These are phyloP conservation scores for Tortrix viridana DNA, from an alignment of 2,888 invertebrate species.

Conservation along the genomic window DNA sequence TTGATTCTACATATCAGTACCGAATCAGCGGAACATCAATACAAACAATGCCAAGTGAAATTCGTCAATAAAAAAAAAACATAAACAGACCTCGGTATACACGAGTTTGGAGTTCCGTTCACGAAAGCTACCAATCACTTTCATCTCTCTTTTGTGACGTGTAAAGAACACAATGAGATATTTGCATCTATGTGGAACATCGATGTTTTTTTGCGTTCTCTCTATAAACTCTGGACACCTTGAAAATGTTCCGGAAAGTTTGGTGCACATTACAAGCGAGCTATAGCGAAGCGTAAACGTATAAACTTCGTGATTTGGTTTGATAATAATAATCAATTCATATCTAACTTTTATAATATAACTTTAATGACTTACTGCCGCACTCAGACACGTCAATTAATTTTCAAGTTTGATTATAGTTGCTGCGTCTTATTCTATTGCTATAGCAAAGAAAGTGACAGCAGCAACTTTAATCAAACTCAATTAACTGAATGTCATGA, in stretches of 20 bases:
- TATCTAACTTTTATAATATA: too few species aligned
- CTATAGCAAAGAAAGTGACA: too few species aligned
- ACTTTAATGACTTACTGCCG: too few species aligned
- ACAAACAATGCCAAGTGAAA: conserved; percentile 39
- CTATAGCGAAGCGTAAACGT: neutral
- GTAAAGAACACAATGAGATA: conserved; percentile 73
- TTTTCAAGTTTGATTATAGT: too few species aligned
- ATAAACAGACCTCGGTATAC: conserved; percentile 34
- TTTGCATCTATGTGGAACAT: conserved; percentile 81
- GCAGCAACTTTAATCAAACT: too few species aligned
- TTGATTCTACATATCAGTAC: conserved; percentile 33
- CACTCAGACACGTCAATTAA: too few species aligned
- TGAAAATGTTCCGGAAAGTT: conserved; percentile 48
- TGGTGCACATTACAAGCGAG: conserved; percentile 48
- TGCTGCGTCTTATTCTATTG: too few species aligned
- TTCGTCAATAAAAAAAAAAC: conserved; percentile 34
- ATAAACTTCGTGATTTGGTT: too few species aligned
- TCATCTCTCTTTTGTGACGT: conserved; percentile 65
- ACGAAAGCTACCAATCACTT: conserved; percentile 78
- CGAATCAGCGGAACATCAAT: conserved; percentile 37
- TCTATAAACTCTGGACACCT: conserved; percentile 60
- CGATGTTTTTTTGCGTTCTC: conserved; percentile 61
- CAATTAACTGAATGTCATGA: too few species aligned
- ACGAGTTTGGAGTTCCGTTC: conserved; percentile 35
- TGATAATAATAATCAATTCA: too few species aligned